Evolutionary conservation across 2,888 invertebrate genomes (phyloP).

Genomic region (Anoplius nigerrimus): DNA sequence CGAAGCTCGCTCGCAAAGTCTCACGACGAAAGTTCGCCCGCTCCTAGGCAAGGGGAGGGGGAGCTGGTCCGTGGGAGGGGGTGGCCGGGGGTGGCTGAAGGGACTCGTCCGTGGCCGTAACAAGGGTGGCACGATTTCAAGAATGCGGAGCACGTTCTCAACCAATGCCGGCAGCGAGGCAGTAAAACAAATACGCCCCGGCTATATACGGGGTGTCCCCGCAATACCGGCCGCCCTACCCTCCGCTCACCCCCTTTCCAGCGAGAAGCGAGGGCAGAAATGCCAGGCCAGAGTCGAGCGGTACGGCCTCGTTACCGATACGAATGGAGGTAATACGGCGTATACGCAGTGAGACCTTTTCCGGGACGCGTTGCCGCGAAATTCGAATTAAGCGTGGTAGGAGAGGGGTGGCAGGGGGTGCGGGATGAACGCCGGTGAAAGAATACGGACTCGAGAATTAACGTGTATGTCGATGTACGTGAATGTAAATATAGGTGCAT

Average conservation of each 20-base stretch:
- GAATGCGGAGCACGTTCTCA: conserved; percentile 74
- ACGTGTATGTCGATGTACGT: too few relatives aligned
- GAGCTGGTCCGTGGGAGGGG: conserved; percentile 27
- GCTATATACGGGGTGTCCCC: conserved; percentile 66
- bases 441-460: background rate
- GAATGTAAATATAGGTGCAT: too few relatives aligned
- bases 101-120: conserved; percentile 60
- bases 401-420: conserved; percentile 23
- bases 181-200: conserved; percentile 75
- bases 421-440: background rate
- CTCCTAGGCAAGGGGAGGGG: conserved; percentile 32
- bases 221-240: conserved; percentile 47
- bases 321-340: conserved; percentile 53
- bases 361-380: conserved; percentile 33
- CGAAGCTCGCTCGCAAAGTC: too few relatives aligned
- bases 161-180: conserved; percentile 74
- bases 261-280: conserved; percentile 17
- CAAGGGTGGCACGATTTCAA: conserved; percentile 73
- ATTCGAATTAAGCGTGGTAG: conserved; percentile 42
- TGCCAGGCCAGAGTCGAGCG: conserved; percentile 11
- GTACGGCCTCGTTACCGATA: conserved; percentile 60
- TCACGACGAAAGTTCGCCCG: conserved; percentile 32
- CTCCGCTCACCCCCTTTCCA: conserved; percentile 11
- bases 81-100: conserved; percentile 25
- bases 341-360: conserved; percentile 55